These are phyloP conservation scores for Habropoda laboriosa DNA, from an alignment of 1,140 invertebrate genomes.

Conservation along the genomic window DNA sequence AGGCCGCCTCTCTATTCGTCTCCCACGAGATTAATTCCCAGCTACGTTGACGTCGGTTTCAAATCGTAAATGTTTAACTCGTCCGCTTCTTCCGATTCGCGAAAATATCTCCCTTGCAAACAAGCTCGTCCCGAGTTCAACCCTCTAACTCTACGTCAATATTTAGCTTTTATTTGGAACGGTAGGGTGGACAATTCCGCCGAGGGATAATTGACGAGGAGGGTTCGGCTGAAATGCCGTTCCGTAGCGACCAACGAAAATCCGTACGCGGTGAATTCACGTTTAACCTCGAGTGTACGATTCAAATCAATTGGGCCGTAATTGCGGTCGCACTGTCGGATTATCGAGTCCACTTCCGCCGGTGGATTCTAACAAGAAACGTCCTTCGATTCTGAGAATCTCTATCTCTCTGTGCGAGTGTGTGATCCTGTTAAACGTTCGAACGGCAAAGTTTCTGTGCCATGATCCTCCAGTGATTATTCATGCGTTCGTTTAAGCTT, in stretches of 20 bases:
- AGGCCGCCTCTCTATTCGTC: too few species aligned
- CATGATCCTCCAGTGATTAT: too few species aligned
- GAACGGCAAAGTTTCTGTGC: background rate
- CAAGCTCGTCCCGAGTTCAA: background rate
- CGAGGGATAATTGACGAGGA: slow-evolving; percentile 6
- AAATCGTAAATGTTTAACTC: background rate
- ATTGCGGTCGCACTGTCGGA: slow-evolving; percentile 31
- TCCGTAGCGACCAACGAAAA: background rate
- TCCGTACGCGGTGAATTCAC: background rate
- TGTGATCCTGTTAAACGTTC: background rate
- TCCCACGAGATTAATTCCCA: too few species aligned
- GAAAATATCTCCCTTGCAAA: background rate
- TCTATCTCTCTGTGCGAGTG: too few species aligned
- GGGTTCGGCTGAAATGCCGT: slow-evolving; percentile 2
- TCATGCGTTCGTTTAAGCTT: background rate
- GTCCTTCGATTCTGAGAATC: slow-evolving; percentile 28
- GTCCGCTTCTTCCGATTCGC: background rate
- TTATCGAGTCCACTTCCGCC: slow-evolving; percentile 9
- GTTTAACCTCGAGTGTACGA: slow-evolving; percentile 22
- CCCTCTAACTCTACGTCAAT: background rate
- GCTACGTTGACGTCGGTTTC: too few species aligned
- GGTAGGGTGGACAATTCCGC: background rate
- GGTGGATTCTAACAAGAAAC: slow-evolving; percentile 29
- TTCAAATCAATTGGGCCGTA: slow-evolving; percentile 56
- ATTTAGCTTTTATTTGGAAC: background rate